Percentiles rank a stretch among this genome's conserved stretches.
phyloP scores from a whole-genome alignment of 1,140 invertebrate genomes.

The Hermetia illucens region DNA sequence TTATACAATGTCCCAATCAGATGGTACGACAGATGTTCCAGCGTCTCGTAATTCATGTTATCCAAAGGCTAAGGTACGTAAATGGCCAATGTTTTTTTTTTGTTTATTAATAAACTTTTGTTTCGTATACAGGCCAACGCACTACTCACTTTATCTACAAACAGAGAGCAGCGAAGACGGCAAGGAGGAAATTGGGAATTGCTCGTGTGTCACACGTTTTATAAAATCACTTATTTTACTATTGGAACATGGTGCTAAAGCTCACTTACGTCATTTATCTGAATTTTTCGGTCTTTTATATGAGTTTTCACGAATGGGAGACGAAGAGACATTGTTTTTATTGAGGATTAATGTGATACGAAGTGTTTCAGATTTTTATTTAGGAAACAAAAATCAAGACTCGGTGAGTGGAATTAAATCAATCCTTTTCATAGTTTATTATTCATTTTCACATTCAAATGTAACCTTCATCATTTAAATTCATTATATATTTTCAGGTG shows the following conservation, averaged over 20 bases:
- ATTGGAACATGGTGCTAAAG: constrained; percentile 77
- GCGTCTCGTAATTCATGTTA: constrained; percentile 84
- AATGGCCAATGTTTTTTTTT: constrained; percentile 10
- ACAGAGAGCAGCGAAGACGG: constrained; percentile 50
- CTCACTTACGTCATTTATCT: constrained; percentile 72
- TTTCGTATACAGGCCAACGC: constrained; percentile 34
- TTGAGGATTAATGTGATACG: constrained; percentile 75
- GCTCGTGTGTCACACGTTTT: constrained; percentile 83
- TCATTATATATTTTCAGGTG: constrained; percentile 25
- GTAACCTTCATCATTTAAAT: constrained; percentile 2
- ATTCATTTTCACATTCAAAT: too few species aligned
- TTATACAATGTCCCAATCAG: constrained; percentile 92
- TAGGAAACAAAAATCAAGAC: constrained; percentile 50
- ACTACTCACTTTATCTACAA: constrained; percentile 58
- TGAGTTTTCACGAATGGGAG: constrained; percentile 90
- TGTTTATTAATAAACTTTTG: constrained; percentile 6
- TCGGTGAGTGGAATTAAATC: too few species aligned
- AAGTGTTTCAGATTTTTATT: constrained; percentile 81
- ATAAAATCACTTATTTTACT: constrained; percentile 77
- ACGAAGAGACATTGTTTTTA: constrained; percentile 79
- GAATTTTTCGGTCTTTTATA: constrained; percentile 86
- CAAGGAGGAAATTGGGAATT: constrained; percentile 56
- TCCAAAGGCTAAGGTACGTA: constrained; percentile 62
- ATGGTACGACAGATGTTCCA: constrained; percentile 92
- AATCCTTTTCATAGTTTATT: neutral